A percentile compares a stretch with the other conserved stretches of the same genome.
These are phyloP conservation scores for Lepidostoma basale DNA, from an alignment of 1,140 invertebrate species.

Conservation along the genomic window DNA sequence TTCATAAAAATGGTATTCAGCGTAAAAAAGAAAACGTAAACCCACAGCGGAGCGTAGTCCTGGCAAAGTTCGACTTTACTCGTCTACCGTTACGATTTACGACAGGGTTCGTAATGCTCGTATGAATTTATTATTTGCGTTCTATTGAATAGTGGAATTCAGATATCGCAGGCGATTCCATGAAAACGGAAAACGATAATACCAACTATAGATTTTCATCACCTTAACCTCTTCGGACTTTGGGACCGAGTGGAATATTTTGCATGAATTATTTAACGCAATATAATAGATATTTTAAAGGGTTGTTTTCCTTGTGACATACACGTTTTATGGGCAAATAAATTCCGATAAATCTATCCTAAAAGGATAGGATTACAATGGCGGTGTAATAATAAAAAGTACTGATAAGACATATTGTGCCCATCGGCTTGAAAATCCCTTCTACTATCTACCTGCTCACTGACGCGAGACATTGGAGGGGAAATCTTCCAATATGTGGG, in stretches of 20 bases:
- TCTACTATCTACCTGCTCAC: background rate
- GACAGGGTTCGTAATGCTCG: no score
- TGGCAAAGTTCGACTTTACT: no score
- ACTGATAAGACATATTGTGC: background rate
- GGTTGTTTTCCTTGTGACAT: background rate
- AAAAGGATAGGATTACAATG: background rate
- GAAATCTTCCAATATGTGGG: background rate
- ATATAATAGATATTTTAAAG: background rate
- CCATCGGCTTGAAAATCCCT: background rate
- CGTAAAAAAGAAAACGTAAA: no score
- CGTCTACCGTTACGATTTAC: no score
- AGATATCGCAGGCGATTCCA: no score
- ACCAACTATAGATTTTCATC: no score
- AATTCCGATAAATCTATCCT: background rate
- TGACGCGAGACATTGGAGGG: slow-evolving; percentile 1
- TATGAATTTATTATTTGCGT: no score
- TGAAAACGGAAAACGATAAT: no score
- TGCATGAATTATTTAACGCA: background rate
- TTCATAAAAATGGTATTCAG: no score
- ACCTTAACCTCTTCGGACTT: no score
- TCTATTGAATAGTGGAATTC: no score
- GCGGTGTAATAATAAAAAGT: background rate
- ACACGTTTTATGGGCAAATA: background rate
- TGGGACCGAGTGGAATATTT: background rate
- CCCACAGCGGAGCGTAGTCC: no score